These are phyloP conservation scores for Strongylocentrotus purpuratus DNA, from an alignment of 35 echinoderm and acorn worm genomes.

Conservation along the genomic window DNA sequence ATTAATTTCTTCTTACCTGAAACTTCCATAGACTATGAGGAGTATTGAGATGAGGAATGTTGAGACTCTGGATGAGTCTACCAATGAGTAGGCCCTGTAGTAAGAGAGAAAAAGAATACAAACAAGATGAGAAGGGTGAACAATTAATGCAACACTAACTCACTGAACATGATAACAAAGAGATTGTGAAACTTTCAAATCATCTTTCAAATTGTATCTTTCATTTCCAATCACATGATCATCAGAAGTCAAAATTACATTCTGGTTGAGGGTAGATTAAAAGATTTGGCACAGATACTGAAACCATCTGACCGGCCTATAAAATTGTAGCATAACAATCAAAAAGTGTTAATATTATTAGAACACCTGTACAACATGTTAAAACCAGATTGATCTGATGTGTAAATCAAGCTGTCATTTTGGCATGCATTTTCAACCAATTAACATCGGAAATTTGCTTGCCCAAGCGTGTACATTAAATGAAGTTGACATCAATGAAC, in stretches of 20 bases:
- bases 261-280: no score
- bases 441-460: background rate
- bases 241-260: background rate
- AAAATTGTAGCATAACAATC: no score
- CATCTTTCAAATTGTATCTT: background rate
- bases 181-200: no score
- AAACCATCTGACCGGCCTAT: background rate
- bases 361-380: background rate
- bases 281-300: background rate
- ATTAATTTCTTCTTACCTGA: constrained; percentile 75
- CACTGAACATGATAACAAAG: background rate
- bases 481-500: no score
- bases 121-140: background rate
- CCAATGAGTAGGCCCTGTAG: constrained; percentile 97
- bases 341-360: no score
- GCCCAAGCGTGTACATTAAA: no score
- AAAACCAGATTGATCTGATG: background rate
- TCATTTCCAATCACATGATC: background rate
- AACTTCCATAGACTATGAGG: constrained; percentile 99
- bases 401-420: background rate
- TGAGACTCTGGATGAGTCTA: constrained; percentile 97
- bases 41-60: constrained; percentile 99
- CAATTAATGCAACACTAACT: no score
- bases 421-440: background rate
- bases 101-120: constrained; percentile 40